Evolutionary conservation across 2,797 vertebrate species (phyloP).

Genomic region (Calcarius lapponicus): DNA sequence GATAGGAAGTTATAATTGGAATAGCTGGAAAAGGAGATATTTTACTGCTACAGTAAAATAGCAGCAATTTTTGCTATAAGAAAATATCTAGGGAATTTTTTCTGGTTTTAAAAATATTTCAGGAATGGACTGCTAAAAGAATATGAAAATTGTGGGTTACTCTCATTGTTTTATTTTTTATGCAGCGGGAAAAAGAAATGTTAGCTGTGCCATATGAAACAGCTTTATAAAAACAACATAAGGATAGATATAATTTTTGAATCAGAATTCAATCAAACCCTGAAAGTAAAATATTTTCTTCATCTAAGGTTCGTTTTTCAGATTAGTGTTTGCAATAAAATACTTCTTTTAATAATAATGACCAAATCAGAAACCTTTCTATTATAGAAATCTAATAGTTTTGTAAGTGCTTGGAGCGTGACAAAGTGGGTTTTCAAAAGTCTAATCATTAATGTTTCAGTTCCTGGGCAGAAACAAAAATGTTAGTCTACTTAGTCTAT

Average conservation of each 20-base stretch:
- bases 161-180: slow-evolving; percentile 5
- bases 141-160: background rate
- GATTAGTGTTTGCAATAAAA: slow-evolving; percentile 21
- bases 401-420: background rate
- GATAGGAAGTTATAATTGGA: background rate
- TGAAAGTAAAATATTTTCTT: slow-evolving; percentile 33
- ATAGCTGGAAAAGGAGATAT: background rate
- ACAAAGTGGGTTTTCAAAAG: background rate
- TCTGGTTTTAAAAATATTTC: slow-evolving; percentile 10
- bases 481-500: background rate
- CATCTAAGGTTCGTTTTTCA: slow-evolving; percentile 47
- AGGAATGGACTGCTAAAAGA: background rate
- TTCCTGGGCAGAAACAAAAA: background rate
- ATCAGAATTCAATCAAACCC: slow-evolving; percentile 40
- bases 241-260: background rate
- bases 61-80: background rate
- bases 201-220: background rate
- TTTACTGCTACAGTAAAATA: background rate
- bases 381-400: background rate
- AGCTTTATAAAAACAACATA: background rate
- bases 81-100: background rate
- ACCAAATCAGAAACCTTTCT: background rate
- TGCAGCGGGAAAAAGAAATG: background rate
- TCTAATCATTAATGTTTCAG: background rate
- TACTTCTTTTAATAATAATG: slow-evolving; percentile 53